Evolutionary conservation across 92 coral and sea anemone species (phyloP).

Genomic region (Porites rus): DNA sequence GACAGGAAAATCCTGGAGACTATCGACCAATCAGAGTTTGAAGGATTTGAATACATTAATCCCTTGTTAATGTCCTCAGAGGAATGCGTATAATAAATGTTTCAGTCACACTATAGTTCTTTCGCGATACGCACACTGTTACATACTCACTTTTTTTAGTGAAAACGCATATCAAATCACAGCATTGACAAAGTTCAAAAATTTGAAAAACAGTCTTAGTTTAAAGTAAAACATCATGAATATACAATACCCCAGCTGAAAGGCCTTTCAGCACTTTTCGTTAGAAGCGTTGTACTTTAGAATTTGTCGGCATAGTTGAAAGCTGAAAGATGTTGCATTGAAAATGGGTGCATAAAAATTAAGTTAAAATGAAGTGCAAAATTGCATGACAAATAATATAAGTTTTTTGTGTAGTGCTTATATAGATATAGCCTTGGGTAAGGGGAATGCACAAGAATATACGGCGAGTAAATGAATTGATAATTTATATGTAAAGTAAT

Average conservation of each 20-base stretch:
- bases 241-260: neutral
- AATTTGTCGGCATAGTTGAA: neutral
- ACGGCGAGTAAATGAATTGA: too few species aligned
- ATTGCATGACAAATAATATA: neutral
- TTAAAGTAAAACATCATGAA: neutral
- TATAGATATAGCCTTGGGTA: neutral
- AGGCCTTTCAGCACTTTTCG: neutral
- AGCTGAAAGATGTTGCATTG: neutral
- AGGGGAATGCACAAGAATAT: neutral
- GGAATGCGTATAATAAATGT: slow-evolving; percentile 78
- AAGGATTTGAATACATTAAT: slow-evolving; percentile 98
- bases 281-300: neutral
- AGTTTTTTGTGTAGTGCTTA: neutral
- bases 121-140: neutral
- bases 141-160: neutral
- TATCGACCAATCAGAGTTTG: slow-evolving; percentile 98
- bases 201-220: neutral
- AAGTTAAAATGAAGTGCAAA: neutral
- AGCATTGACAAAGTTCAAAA: neutral
- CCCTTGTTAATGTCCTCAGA: slow-evolving; percentile 97
- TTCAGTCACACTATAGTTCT: slow-evolving; percentile 8
- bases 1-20: slow-evolving; percentile 93
- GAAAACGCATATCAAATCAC: neutral
- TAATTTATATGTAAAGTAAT: neutral
- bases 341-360: neutral